Percentiles rank a stretch among this genome's conserved stretches.
These are phyloP conservation scores for Cerceris rybyensis DNA, from an alignment of 2,888 invertebrate genomes.

Conservation along the genomic window DNA sequence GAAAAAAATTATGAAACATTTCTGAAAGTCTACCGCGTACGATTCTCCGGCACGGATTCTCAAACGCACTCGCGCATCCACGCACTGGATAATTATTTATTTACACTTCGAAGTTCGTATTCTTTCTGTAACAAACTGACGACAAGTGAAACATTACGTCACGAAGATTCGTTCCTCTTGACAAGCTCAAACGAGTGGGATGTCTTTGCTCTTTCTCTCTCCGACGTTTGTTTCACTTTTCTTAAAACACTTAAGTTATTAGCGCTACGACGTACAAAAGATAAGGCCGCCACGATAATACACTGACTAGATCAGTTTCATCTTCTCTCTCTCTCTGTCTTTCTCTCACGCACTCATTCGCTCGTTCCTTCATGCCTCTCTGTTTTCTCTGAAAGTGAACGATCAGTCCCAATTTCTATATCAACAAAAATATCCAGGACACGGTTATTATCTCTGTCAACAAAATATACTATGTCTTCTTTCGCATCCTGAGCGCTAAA, in stretches of 20 bases:
- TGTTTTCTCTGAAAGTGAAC: conserved; percentile 39
- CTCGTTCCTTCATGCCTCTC: conserved; percentile 9
- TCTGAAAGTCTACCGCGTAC: too few relatives aligned
- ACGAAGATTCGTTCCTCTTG: too few relatives aligned
- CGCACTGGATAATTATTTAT: too few relatives aligned
- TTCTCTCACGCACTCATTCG: conserved; percentile 1
- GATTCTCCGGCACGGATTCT: too few relatives aligned
- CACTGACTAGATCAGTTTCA: conserved; percentile 81
- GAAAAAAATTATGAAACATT: too few relatives aligned
- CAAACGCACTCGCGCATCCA: too few relatives aligned
- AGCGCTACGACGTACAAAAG: conserved; percentile 79
- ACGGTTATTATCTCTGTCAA: conserved; percentile 71
- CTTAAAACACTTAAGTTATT: conserved; percentile 62
- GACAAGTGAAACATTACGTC: too few relatives aligned
- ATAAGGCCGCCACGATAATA: conserved; percentile 82
- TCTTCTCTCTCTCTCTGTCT: conserved; percentile 47
- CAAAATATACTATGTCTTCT: conserved; percentile 73
- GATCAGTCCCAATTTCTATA: conserved; percentile 41
- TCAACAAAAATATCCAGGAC: conserved; percentile 70
- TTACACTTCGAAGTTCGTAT: too few relatives aligned
- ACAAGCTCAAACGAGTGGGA: not conserved
- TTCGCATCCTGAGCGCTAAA: conserved; percentile 65
- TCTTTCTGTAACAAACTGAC: too few relatives aligned
- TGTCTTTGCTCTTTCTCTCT: conserved; percentile 13
- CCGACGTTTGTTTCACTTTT: conserved; percentile 39